Evolutionary conservation across 2,888 invertebrate genomes (phyloP), one percentile per base, ranked within the genome.

Genomic region (Caenorhabditis sp.): DNA sequence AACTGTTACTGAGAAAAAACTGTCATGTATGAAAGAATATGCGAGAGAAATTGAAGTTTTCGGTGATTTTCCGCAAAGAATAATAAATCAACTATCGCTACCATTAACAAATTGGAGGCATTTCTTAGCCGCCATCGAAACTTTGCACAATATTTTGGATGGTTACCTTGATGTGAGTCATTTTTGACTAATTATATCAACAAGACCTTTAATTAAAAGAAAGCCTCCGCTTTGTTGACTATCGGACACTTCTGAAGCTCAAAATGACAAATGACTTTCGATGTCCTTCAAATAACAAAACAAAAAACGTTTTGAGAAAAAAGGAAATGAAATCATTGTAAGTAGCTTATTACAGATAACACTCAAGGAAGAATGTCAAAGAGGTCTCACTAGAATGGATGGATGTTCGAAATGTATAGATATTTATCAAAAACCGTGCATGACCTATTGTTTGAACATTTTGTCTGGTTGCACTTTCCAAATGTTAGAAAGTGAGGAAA

Each of bases 281-380:
- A 21, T 53, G 24, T 21, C 53, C 5, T 53, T 53, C 53, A 23
- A 8, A 53, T 53, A 8, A 21, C 24, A 21, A 14, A 53, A 53
- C 21, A 21, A 53, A 8, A 21, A 1, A 6, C 4, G 3, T 53
- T 53, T 57, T 57, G 3, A 23, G 21, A 23, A 23, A 23, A n/a
- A 23, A 36, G 31, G 26, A 26, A 54, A 58, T 69, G 66, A 66
- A 53, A 65, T 65, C 69, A 69, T 69, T n/a, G 10, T 14, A 26
- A 55, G 55, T 60, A 31, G 61, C 58, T 69, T 65, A 65, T 73
- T 73, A 37, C 57, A 74, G 74, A 69, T 74, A 66, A 74, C 74
- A 31, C 49, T 74, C 8, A 66, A 69, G 19, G 63, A 66, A 31
- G 69, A 74, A 27, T 74, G 74, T 27, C 59, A 68, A 43, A 50